Evolutionary conservation across 2,888 invertebrate genomes (phyloP), one percentile per base, ranked within the genome.

Genomic region (Meteorus cinctellus): DNA sequence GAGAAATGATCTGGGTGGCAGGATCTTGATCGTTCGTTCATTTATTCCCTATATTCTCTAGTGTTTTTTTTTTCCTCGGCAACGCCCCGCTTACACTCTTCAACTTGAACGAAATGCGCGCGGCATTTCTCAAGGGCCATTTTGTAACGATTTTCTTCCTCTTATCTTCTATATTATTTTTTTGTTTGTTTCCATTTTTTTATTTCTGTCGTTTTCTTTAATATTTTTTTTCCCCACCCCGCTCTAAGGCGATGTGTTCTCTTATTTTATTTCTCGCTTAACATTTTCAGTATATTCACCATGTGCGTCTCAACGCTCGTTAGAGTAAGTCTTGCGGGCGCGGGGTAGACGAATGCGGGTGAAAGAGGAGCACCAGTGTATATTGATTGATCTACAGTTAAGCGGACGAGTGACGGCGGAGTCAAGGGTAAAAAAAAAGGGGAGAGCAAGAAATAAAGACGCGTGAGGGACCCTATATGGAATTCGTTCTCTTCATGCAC

Each of bases 311-410:
- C 19, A 63, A 72, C 75, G 79, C 72, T 79, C 80, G 81, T 77
- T 74, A 75, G 77, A 67, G 66, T 36, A 14, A 48, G n/a, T 55
- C 10, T 55, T 19, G 24, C 27, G 34, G 31, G 27, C 5, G 24
- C 27, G 34, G 31, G 27, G 81, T 77, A 79, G 78, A 77, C 78
- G 81, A 75, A 81, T 81, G 81, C 81, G 77, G 78, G 77, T 62
- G 63, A 75, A 73, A 72, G 73, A 69, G 76, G 66, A 76, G 31
- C 70, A 86, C 81, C 82, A 80, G 79, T 87, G 55, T 55, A 55
- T 55, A 87, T 87, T 87, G 87, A 87, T 87, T 87, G 87, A 87
- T 87, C 87, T 87, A 86, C 86, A 82, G 86, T 84, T 86, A 82
- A 85, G 82, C 83, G 82, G 82, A 84, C 83, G 55, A 55, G 55